Conservation (phyloP, 2,113 vertebrate genomes). For the Mesocricetus auratus region DNA sequence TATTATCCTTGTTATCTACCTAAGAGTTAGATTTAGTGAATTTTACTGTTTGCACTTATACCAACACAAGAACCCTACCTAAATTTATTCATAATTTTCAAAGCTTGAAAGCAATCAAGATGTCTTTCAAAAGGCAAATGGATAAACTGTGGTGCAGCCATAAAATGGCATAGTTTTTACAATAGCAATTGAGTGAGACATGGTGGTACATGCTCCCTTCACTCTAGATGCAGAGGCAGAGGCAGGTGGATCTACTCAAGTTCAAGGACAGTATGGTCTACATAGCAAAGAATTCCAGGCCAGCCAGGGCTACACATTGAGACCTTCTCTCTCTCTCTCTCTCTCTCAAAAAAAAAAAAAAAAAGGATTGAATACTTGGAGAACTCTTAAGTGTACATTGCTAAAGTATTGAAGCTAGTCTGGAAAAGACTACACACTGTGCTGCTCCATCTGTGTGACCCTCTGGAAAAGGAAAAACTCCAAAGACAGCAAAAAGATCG, state of each 20-base stretch:
- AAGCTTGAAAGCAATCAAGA: not conserved
- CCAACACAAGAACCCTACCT: not conserved
- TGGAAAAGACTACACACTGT: not conserved
- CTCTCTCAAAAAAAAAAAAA: not conserved
- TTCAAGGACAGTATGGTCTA: not conserved
- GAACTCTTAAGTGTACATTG: not conserved
- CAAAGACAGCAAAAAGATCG: conserved; percentile 12
- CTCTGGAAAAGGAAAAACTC: conserved; percentile 14
- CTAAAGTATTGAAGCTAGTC: conserved; percentile 19
- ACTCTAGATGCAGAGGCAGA: not conserved
- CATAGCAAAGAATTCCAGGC: not conserved
- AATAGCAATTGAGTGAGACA: conserved; percentile 11
- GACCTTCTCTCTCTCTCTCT: not conserved
- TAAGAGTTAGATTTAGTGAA: not conserved
- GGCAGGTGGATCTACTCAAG: not conserved
- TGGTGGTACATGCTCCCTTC: not conserved
- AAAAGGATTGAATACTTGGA: not conserved
- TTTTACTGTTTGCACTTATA: conserved; percentile 36
- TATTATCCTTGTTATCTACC: not conserved
- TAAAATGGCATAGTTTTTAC: not conserved
- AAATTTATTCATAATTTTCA: conserved; percentile 20
- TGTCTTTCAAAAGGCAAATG: not conserved
- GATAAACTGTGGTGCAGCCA: not conserved
- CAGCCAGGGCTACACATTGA: not conserved
- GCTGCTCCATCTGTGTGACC: not conserved